These are phyloP conservation scores for Hylaeus volcanicus DNA, from an alignment of 1,140 invertebrate species.

Conservation along the genomic window DNA sequence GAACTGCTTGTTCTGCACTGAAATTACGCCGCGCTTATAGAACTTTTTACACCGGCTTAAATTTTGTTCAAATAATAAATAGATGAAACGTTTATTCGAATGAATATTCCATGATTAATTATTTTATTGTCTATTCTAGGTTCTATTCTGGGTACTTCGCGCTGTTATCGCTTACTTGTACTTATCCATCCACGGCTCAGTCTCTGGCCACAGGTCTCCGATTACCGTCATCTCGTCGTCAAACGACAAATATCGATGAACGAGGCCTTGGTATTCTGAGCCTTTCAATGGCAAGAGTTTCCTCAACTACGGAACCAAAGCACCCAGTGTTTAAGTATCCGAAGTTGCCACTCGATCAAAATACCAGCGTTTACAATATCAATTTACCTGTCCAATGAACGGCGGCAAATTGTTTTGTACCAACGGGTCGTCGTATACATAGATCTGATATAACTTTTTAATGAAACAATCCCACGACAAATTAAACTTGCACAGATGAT, in stretches of 20 bases:
- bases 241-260: conserved; percentile 83
- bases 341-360: not conserved
- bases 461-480: conserved; percentile 85
- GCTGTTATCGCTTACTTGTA: conserved; percentile 79
- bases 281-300: conserved; percentile 78
- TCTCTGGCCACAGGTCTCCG: conserved; percentile 82
- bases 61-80: too few species aligned
- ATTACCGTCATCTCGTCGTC: conserved; percentile 85
- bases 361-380: not conserved
- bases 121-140: too few species aligned
- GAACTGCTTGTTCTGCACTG: conserved; percentile 78
- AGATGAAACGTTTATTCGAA: too few species aligned
- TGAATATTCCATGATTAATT: too few species aligned
- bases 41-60: conserved; percentile 29
- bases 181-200: conserved; percentile 83
- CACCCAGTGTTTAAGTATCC: conserved; percentile 5
- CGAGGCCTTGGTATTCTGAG: conserved; percentile 80
- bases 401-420: conserved; percentile 83
- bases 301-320: conserved; percentile 72
- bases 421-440: conserved; percentile 83
- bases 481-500: conserved; percentile 82
- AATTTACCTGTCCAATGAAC: conserved; percentile 81
- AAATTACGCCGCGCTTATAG: conserved; percentile 48
- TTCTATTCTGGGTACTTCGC: too few species aligned
- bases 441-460: conserved; percentile 84